These are phyloP conservation scores for Hesperophylax magnus DNA, from an alignment of 1,140 invertebrate species.

Conservation along the genomic window DNA sequence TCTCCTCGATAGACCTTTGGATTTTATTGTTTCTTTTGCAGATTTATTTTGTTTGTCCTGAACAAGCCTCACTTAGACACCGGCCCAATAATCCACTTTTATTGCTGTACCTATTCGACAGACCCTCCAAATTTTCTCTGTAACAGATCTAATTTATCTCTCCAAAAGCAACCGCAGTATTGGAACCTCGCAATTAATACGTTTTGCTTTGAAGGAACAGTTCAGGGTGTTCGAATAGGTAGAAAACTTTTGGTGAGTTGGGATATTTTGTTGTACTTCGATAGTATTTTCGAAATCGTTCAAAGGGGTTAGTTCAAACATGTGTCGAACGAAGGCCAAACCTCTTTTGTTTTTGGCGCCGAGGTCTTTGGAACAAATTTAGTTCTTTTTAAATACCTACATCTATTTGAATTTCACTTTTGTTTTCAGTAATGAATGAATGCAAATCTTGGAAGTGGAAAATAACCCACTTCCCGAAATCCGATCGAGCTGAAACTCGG, in stretches of 20 bases:
- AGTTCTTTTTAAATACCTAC: too few relatives aligned
- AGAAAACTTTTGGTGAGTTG: neutral
- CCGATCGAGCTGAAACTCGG: too few relatives aligned
- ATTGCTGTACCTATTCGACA: conserved; percentile 40
- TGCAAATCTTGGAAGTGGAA: too few relatives aligned
- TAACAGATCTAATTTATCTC: neutral
- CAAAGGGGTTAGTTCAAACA: conserved; percentile 40
- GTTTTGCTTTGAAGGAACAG: neutral
- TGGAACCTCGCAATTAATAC: neutral
- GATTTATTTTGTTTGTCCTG: conserved; percentile 52
- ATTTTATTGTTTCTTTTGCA: conserved; percentile 49
- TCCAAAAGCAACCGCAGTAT: neutral
- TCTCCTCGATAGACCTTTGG: conserved; percentile 31
- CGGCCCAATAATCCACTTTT: conserved; percentile 52
- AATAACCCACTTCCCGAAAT: too few relatives aligned
- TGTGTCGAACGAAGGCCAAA: neutral
- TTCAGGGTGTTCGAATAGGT: neutral
- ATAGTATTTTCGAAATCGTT: conserved; percentile 10
- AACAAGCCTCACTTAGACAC: conserved; percentile 48
- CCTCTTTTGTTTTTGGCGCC: conserved; percentile 24
- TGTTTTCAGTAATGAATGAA: too few relatives aligned
- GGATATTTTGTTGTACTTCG: neutral
- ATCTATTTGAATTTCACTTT: too few relatives aligned
- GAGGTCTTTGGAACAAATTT: neutral
- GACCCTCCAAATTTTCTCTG: conserved; percentile 29